phyloP scores from a whole-genome alignment of 1,140 invertebrate genomes.

The Diachasma alloeum region DNA sequence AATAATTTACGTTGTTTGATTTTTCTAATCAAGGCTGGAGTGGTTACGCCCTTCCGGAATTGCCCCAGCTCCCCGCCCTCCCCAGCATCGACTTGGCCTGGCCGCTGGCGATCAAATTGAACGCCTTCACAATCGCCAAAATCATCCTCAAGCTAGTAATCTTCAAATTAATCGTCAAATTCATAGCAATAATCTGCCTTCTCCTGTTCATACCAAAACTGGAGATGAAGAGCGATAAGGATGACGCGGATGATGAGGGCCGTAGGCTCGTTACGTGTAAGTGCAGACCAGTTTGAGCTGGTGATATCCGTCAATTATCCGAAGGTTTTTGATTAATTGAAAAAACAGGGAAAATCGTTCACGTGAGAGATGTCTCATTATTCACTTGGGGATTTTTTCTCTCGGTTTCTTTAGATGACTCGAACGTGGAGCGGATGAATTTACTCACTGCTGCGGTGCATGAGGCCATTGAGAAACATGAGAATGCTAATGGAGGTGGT shows the following conservation, averaged over 20 bases:
- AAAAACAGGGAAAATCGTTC: not conserved
- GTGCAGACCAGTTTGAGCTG: constrained; percentile 5
- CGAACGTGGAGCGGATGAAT: constrained; percentile 34
- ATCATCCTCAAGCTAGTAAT: constrained; percentile 76
- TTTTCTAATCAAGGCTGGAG: not conserved
- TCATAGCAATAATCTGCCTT: constrained; percentile 76
- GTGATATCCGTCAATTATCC: not conserved
- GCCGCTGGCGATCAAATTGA: constrained; percentile 69
- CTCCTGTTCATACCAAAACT: constrained; percentile 78
- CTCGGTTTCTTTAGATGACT: constrained; percentile 34
- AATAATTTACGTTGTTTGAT: not conserved
- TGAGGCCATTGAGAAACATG: constrained; percentile 44
- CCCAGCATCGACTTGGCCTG: constrained; percentile 50
- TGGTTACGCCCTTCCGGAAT: constrained; percentile 63
- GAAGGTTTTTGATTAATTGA: not conserved
- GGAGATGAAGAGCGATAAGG: constrained; percentile 53
- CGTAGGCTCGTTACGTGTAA: constrained; percentile 33
- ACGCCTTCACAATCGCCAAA: constrained; percentile 76
- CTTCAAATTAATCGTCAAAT: constrained; percentile 81
- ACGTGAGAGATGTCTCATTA: not conserved
- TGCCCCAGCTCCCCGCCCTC: constrained; percentile 67
- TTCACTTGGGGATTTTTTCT: constrained; percentile 10
- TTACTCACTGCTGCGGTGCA: constrained; percentile 40
- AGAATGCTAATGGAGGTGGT: constrained; percentile 24
- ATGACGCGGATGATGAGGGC: constrained; percentile 38